Conservation (phyloP, 2,797 vertebrate genomes). For the Xenopus petersii region DNA sequence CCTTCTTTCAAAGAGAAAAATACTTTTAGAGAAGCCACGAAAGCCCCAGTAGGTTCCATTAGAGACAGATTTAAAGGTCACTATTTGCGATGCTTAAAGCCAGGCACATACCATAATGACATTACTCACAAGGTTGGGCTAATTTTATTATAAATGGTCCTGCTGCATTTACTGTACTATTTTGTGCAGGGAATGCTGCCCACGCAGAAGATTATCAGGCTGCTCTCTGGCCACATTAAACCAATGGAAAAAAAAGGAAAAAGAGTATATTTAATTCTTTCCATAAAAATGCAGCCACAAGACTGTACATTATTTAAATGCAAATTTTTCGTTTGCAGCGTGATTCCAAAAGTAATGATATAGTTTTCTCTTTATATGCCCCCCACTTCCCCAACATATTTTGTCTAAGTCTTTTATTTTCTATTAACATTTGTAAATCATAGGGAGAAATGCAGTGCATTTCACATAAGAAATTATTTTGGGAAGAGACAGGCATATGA, state of each 20-base stretch:
- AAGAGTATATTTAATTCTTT: conserved; percentile 10
- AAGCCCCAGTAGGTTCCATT: conserved; percentile 37
- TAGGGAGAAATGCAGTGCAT: no score
- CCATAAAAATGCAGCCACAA: not conserved
- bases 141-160: conserved; percentile 39
- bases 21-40: conserved; percentile 12
- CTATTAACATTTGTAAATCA: no score
- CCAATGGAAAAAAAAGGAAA: conserved; percentile 1
- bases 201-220: conserved; percentile 38
- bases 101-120: conserved; percentile 19
- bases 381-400: no score
- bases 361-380: no score
- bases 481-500: no score
- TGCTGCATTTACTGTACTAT: conserved; percentile 46
- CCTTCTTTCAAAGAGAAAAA: conserved; percentile 28
- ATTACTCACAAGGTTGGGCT: conserved; percentile 39
- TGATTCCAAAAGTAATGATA: no score
- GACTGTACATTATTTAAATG: no score
- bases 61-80: conserved; percentile 37
- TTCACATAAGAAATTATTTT: no score
- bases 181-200: conserved; percentile 34
- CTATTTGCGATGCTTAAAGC: conserved; percentile 13
- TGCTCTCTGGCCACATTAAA: conserved; percentile 24
- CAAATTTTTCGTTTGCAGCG: no score
- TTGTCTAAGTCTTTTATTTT: no score